A percentile compares a stretch with the other conserved stretches of the same genome.
phyloP scores from a whole-genome alignment of 2,113 vertebrate species.

The Pongo pygmaeus region DNA sequence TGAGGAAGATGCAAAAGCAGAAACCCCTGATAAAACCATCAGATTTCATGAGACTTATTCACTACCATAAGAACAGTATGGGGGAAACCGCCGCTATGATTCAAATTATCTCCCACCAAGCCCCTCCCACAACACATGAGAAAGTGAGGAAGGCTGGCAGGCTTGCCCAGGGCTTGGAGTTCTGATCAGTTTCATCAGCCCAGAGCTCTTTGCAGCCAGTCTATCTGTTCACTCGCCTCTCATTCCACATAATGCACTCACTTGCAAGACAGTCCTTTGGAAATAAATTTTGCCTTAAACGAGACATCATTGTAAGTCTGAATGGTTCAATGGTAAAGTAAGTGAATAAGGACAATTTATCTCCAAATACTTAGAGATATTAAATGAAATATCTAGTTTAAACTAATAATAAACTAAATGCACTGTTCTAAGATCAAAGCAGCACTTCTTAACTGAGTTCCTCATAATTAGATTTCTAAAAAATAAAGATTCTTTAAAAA shows the following conservation, averaged over 20 bases:
- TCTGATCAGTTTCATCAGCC: neutral
- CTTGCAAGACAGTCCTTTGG: neutral
- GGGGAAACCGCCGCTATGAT: no score
- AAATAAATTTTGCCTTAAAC: neutral
- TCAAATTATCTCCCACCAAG: no score
- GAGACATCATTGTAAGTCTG: neutral
- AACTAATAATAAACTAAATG: constrained; percentile 15
- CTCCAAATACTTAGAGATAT: constrained; percentile 3
- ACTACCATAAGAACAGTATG: no score
- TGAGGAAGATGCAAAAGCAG: no score
- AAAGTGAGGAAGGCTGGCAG: accelerated
- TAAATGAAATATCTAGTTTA: constrained; percentile 19
- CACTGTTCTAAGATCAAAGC: neutral
- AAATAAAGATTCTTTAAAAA: neutral
- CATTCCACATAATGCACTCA: neutral
- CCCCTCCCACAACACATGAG: no score
- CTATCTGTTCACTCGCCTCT: neutral
- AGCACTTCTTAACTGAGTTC: neutral
- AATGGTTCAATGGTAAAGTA: neutral
- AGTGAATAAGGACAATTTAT: neutral
- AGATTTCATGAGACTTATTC: no score
- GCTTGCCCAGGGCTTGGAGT: neutral
- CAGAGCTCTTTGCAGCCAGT: neutral
- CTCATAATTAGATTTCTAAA: constrained; percentile 40
- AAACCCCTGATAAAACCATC: no score